These are phyloP conservation scores for Eulacestoma nigropectus DNA, from an alignment of 2,113 vertebrate species.

Conservation along the genomic window DNA sequence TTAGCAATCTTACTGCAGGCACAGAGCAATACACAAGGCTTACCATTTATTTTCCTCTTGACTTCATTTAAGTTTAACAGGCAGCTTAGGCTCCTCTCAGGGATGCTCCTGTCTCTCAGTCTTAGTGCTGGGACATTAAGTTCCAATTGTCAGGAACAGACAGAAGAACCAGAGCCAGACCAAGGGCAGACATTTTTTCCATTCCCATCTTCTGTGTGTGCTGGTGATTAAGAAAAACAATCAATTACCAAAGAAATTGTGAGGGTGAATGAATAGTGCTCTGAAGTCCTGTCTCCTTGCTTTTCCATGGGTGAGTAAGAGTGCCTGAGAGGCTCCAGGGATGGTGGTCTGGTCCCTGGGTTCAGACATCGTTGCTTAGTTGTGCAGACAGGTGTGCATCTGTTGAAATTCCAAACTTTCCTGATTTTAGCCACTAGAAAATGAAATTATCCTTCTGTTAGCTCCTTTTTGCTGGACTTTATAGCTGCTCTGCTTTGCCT, in stretches of 20 bases:
- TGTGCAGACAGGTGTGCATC: not conserved
- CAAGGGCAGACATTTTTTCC: not conserved
- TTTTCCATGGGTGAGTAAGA: not conserved
- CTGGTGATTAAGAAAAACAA: not conserved
- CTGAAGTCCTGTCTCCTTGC: not conserved
- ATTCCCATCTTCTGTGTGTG: not conserved
- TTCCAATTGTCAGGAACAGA: not conserved
- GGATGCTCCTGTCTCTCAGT: not conserved
- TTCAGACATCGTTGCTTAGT: fast-evolving
- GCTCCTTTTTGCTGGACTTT: not conserved
- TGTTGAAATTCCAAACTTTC: not conserved
- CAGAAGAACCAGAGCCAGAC: not conserved
- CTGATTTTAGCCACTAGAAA: not conserved
- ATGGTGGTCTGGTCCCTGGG: not conserved
- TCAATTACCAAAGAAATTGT: not conserved
- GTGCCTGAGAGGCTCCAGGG: not conserved
- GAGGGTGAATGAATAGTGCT: not conserved
- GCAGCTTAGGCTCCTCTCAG: not conserved
- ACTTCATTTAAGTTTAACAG: not conserved
- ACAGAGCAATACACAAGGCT: not conserved
- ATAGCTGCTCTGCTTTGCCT: not conserved
- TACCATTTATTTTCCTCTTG: not conserved
- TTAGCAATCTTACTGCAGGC: not conserved
- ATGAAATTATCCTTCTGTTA: not conserved
- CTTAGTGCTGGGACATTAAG: not conserved